Evolutionary conservation across 2,888 invertebrate species (phyloP).

Genomic region (Drosophila vallismaia): DNA sequence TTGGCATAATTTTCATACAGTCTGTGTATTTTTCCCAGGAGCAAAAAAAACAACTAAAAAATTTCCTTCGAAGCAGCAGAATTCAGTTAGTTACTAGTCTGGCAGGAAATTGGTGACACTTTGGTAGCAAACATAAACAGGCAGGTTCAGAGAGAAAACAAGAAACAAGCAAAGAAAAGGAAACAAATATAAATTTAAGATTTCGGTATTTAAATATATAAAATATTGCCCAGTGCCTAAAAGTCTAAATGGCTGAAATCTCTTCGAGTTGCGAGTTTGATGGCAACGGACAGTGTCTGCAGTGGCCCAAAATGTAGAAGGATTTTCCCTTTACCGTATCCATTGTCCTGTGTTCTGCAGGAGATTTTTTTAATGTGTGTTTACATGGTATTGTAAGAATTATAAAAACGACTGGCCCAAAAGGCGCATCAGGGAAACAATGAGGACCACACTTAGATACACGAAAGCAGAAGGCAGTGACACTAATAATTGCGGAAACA

Average conservation of each 20-base stretch:
- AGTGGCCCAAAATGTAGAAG: constrained; percentile 5
- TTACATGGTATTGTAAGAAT: constrained; percentile 56
- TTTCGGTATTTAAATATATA: not conserved
- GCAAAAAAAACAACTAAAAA: constrained; percentile 15
- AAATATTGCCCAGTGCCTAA: not conserved
- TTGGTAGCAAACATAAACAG: constrained; percentile 12
- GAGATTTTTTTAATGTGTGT: constrained; percentile 22
- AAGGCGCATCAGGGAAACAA: constrained; percentile 70
- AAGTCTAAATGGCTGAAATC: not conserved
- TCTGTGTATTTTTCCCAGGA: constrained; percentile 35
- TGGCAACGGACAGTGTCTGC: not conserved
- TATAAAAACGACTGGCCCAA: constrained; percentile 71
- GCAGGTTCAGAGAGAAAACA: constrained; percentile 1
- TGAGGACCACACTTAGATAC: constrained; percentile 60
- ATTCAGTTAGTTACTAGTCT: constrained; percentile 14
- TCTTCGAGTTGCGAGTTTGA: not conserved
- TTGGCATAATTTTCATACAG: constrained; percentile 34
- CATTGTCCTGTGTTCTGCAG: constrained; percentile 19
- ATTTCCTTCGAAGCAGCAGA: constrained; percentile 25
- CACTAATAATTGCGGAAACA: constrained; percentile 76
- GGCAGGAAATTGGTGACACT: constrained; percentile 2
- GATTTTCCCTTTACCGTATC: constrained; percentile 15
- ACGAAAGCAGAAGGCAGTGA: constrained; percentile 52
- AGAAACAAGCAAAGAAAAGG: not conserved
- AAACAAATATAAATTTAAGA: constrained; percentile 1